phyloP scores from a whole-genome alignment of 2,888 invertebrate genomes.

The Hylaea fasciaria region DNA sequence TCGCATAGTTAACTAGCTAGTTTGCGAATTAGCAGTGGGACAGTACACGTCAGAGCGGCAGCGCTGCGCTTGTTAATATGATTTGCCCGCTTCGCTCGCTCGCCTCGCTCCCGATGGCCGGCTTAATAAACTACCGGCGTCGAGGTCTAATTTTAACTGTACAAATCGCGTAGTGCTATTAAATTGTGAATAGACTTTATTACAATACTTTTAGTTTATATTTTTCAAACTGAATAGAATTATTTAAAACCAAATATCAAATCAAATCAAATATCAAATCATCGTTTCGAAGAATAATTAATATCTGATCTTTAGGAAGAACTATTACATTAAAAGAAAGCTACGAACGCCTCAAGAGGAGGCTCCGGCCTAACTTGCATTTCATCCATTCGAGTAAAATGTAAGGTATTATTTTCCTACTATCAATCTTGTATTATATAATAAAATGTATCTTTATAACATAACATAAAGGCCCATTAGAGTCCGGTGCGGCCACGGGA shows the following conservation, averaged over 20 bases:
- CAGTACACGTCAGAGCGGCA: constrained; percentile 42
- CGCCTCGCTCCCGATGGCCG: constrained; percentile 37
- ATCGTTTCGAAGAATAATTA: too few relatives aligned
- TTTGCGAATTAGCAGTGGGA: constrained; percentile 44
- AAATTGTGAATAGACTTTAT: constrained; percentile 12
- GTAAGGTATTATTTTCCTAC: not conserved
- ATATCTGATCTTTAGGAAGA: too few relatives aligned
- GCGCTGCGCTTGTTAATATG: constrained; percentile 66
- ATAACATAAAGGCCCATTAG: constrained; percentile 78
- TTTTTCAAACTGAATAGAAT: too few relatives aligned
- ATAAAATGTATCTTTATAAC: constrained; percentile 64
- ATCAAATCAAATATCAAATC: not conserved
- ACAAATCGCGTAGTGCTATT: constrained; percentile 23
- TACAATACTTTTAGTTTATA: too few relatives aligned
- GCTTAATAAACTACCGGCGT: constrained; percentile 68
- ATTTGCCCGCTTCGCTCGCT: constrained; percentile 59
- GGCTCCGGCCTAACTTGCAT: too few relatives aligned
- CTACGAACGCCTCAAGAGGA: too few relatives aligned
- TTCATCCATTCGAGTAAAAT: not conserved
- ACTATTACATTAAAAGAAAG: too few relatives aligned
- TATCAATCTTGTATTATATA: constrained; percentile 29
- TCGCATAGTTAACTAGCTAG: constrained; percentile 38
- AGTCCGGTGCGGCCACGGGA: constrained; percentile 78
- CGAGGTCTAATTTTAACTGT: constrained; percentile 53
- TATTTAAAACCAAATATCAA: not conserved